phyloP scores from a whole-genome alignment of 2,888 invertebrate genomes.

The Tethea ocularis region DNA sequence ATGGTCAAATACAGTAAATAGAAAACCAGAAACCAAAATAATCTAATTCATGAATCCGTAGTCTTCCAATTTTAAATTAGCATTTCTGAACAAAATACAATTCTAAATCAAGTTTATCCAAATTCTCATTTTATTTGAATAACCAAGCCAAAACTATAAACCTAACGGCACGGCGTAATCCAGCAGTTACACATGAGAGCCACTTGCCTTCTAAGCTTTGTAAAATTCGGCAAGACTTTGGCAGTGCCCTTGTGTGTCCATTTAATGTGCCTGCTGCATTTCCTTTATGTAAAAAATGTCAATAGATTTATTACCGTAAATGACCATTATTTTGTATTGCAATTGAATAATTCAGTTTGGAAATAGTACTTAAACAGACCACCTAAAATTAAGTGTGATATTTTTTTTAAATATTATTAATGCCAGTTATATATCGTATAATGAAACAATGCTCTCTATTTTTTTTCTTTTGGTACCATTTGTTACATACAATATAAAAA shows the following conservation, averaged over 20 bases:
- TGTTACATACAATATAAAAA: not conserved
- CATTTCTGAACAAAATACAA: constrained; percentile 38
- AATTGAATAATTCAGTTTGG: constrained; percentile 48
- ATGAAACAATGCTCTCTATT: constrained; percentile 70
- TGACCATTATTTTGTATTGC: constrained; percentile 67
- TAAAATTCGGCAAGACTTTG: too few relatives aligned
- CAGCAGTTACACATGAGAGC: too few relatives aligned
- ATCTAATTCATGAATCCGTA: constrained; percentile 48
- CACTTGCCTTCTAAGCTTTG: too few relatives aligned
- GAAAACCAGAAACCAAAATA: constrained; percentile 31
- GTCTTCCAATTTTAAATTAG: constrained; percentile 61
- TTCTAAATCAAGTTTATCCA: constrained; percentile 22
- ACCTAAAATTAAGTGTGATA: constrained; percentile 77
- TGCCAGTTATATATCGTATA: constrained; percentile 42
- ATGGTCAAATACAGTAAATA: constrained; percentile 58
- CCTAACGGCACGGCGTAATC: not conserved
- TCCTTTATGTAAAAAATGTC: constrained; percentile 1
- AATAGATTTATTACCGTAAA: constrained; percentile 38
- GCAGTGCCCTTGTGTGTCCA: too few relatives aligned
- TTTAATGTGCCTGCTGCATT: too few relatives aligned
- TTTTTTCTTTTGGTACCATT: constrained; percentile 26
- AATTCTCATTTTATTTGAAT: constrained; percentile 15
- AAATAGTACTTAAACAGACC: constrained; percentile 77
- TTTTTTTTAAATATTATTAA: constrained; percentile 59
- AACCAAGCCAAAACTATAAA: too few relatives aligned